Conservation (phyloP, 2,113 vertebrate species). For the Chaetorhynchus papuensis region DNA sequence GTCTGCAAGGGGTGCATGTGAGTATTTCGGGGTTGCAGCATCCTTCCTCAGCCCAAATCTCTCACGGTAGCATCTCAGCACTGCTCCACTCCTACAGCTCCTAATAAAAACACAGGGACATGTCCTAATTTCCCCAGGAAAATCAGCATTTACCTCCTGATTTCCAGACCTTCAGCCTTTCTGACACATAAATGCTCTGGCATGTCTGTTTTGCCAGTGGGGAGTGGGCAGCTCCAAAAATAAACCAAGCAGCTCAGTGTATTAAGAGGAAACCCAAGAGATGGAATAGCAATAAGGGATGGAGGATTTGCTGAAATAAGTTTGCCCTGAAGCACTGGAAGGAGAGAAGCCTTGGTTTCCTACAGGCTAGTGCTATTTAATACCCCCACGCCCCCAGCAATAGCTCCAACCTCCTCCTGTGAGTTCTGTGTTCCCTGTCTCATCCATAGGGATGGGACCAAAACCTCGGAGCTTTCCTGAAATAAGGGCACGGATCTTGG, state of each 20-base stretch:
- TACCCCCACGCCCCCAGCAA: rapidly evolving
- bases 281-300: neutral
- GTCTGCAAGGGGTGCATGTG: neutral
- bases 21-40: neutral
- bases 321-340: neutral
- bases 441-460: neutral
- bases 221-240: neutral
- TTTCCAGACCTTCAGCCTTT: neutral
- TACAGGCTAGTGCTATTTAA: neutral
- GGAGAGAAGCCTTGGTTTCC: neutral
- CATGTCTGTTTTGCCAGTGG: neutral
- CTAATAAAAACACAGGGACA: neutral
- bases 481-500: neutral
- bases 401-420: neutral
- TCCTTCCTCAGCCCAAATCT: neutral
- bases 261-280: neutral
- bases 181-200: rapidly evolving
- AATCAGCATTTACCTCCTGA: neutral
- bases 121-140: neutral
- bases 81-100: neutral
- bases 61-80: neutral
- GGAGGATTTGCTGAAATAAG: neutral
- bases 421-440: neutral
- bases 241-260: neutral
- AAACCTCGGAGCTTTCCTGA: neutral